A percentile compares a stretch with the other conserved stretches of the same genome.
These are phyloP conservation scores for Synaphobranchus kaupii DNA, from an alignment of 2,797 vertebrate species.

Conservation along the genomic window DNA sequence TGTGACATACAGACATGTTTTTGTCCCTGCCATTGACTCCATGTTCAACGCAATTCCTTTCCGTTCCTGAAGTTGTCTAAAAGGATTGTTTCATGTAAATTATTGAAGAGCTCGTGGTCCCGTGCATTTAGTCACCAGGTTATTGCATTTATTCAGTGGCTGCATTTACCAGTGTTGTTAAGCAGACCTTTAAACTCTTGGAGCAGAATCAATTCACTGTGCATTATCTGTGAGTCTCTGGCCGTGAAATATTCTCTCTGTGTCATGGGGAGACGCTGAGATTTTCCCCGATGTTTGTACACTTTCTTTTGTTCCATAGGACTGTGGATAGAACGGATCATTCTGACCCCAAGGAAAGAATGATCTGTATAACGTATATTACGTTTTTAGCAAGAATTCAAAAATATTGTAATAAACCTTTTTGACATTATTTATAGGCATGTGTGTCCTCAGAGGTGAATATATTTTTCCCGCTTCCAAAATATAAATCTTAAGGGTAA, in stretches of 20 bases:
- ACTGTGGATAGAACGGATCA: background rate
- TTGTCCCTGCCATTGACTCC: background rate
- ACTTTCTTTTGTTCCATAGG: conserved; percentile 44
- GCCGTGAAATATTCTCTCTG: background rate
- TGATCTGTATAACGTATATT: background rate
- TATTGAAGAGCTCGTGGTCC: background rate
- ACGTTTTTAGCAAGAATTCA: background rate
- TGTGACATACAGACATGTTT: background rate
- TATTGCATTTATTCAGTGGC: background rate
- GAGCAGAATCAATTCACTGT: background rate
- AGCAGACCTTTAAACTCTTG: background rate
- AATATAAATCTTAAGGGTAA: background rate
- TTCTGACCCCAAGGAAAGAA: conserved; percentile 17
- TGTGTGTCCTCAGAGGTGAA: background rate
- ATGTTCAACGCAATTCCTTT: background rate
- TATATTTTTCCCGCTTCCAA: no score
- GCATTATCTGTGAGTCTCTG: background rate
- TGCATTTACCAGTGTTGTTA: background rate
- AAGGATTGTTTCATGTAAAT: background rate
- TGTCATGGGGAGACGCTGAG: conserved; percentile 41
- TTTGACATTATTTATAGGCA: background rate
- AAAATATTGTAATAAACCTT: background rate
- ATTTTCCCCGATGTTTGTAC: conserved; percentile 46
- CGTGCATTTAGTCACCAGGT: background rate
- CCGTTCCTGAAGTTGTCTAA: background rate